These are phyloP conservation scores for Galleria mellonella DNA, from an alignment of 1,140 invertebrate species.

Conservation along the genomic window DNA sequence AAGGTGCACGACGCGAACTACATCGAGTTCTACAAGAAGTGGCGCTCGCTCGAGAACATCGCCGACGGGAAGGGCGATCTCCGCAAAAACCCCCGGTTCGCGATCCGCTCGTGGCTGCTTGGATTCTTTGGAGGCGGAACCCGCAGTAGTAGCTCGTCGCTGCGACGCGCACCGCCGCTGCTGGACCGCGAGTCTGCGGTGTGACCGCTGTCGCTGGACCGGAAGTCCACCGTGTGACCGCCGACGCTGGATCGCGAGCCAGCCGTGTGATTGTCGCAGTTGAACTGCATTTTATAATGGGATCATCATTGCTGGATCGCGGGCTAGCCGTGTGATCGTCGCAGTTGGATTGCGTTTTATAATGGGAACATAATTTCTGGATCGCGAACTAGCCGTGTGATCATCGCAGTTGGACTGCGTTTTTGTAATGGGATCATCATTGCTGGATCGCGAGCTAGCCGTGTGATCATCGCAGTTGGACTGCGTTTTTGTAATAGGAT, in stretches of 20 bases:
- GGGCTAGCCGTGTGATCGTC: too few relatives aligned
- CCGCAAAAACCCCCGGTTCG: conserved; percentile 67
- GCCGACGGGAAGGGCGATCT: conserved; percentile 67
- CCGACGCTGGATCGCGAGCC: conserved; percentile 64
- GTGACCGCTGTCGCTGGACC: conserved; percentile 18
- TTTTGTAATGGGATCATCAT: too few relatives aligned
- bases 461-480: too few relatives aligned
- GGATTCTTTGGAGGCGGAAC: conserved; percentile 78
- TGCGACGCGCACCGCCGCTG: conserved; percentile 75
- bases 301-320: too few relatives aligned
- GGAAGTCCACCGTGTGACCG: conserved; percentile 72
- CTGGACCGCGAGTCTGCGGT: conserved; percentile 68
- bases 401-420: too few relatives aligned
- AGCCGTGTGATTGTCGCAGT: conserved; percentile 40
- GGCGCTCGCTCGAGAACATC: conserved; percentile 85
- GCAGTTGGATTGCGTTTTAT: too few relatives aligned
- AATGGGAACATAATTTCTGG: too few relatives aligned
- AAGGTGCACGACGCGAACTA: conserved; percentile 65
- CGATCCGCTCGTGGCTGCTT: conserved; percentile 80
- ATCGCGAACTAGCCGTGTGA: too few relatives aligned
- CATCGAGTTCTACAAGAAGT: conserved; percentile 79
- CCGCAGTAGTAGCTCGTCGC: conserved; percentile 77
- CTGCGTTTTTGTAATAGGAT: too few relatives aligned
- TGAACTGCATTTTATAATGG: too few relatives aligned
- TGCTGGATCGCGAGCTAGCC: too few relatives aligned